These are phyloP conservation scores for Boulengeromyrus knoepffleri DNA, from an alignment of 2,113 vertebrate genomes.

Conservation along the genomic window DNA sequence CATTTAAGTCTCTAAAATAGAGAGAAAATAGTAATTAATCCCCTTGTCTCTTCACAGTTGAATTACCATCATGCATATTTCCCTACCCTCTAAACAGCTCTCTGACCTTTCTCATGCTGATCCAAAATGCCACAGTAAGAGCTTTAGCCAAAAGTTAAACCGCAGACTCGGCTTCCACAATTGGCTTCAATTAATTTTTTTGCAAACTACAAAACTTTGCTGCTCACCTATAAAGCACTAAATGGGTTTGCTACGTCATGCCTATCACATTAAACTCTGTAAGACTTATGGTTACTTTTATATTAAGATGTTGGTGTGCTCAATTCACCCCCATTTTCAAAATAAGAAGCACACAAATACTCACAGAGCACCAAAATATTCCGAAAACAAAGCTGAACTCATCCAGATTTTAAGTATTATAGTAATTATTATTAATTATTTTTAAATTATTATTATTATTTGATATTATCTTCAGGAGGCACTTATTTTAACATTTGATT, in stretches of 20 bases:
- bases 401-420: not conserved
- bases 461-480: not conserved
- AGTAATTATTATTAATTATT: not conserved
- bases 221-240: not conserved
- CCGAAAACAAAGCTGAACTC: not conserved
- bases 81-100: not conserved
- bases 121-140: not conserved
- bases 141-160: not conserved
- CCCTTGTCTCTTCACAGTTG: slow-evolving; percentile 1
- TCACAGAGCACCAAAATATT: not conserved
- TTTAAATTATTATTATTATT: not conserved
- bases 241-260: not conserved
- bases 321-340: not conserved
- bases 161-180: not conserved
- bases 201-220: slow-evolving; percentile 7
- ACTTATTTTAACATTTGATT: not conserved
- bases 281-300: not conserved
- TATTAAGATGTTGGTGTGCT: not conserved
- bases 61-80: not conserved
- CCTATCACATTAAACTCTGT: not conserved
- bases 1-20: not conserved
- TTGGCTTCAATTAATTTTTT: not conserved
- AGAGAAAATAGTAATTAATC: not conserved
- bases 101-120: not conserved
- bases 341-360: not conserved